Base-by-base conservation (phyloP, 2,888 invertebrate genomes). In the Falcaria lacertinaria region DNA sequence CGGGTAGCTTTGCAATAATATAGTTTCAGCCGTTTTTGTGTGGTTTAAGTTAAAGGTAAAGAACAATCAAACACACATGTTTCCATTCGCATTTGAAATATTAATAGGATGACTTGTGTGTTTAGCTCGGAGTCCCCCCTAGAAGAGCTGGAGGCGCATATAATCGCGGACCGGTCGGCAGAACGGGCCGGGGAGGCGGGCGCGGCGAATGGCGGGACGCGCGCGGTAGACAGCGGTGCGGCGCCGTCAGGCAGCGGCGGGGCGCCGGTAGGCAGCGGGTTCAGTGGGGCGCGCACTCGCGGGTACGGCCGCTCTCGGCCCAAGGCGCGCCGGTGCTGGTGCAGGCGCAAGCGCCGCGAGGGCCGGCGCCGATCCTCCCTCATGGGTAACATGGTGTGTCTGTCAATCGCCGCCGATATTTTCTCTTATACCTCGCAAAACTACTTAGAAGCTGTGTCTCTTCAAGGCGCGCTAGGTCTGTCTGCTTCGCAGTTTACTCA, bases 301-400 rank as follows among this genome's bases (percentile, higher is more conserved):
- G 85, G 83, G 83, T 75, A 78, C 80, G 84, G 78, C 74, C 73
- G 80, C 64, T 63, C 67, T 50, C 61, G 63, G 61, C 54, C 52
- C 39, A 52, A 66, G 50, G 72, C 78, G 58, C 80, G 81, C 60
- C 80, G 84, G 42, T 84, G 87, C 57, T 76, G 85, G 80, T 85
- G 88, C 75, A 78, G 80, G 60, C 84, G 85, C 70, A 80, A 74
- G 71, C 79, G 85, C 50, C 84, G 87, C 76, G 65, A 79, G 64
- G 80, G 80, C 80, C 81, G 81, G 47, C 84, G 84, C 68, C 84
- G 83, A 54, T 50, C 80, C 74, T 69, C 76, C 56, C 81, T 82
- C 82, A 84, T 86, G 84, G 88, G 87, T 87, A 87, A 86, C 88
- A 85, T 66, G 88, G 88, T 89, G 87, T 89, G 88, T 89, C 78